Conservation (phyloP, 2,113 vertebrate genomes). For the Trichechus manatus region DNA sequence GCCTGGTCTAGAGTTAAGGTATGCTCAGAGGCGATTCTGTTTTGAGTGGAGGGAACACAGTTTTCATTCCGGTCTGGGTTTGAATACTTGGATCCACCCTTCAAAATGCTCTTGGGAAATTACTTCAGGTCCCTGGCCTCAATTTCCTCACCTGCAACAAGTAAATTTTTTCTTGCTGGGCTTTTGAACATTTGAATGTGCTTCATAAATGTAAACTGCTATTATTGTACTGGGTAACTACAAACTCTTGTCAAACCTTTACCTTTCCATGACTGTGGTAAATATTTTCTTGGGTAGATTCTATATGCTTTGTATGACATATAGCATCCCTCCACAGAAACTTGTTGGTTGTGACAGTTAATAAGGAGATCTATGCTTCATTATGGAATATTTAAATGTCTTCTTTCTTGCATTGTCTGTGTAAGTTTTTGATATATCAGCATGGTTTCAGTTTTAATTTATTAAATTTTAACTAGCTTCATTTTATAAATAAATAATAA, state of each 20-base stretch:
- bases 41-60: background rate
- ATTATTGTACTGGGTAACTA: background rate
- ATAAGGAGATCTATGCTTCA: background rate
- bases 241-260: background rate
- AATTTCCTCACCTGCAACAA: conserved; percentile 24
- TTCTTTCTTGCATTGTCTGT: background rate
- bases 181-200: background rate
- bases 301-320: background rate
- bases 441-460: conserved; percentile 11
- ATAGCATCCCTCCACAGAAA: background rate
- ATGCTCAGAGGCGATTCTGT: background rate
- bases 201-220: background rate
- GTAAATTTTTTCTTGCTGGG: background rate
- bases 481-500: background rate
- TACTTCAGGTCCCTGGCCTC: background rate
- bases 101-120: background rate
- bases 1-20: background rate
- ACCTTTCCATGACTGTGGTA: background rate
- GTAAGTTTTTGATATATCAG: background rate
- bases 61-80: background rate
- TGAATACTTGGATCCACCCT: background rate
- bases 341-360: background rate
- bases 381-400: background rate
- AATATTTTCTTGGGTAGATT: background rate
- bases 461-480: background rate